Percentiles rank a stretch among this genome's conserved stretches.
phyloP scores from a whole-genome alignment of 2,888 invertebrate species.

The Hymenopus coronatus region DNA sequence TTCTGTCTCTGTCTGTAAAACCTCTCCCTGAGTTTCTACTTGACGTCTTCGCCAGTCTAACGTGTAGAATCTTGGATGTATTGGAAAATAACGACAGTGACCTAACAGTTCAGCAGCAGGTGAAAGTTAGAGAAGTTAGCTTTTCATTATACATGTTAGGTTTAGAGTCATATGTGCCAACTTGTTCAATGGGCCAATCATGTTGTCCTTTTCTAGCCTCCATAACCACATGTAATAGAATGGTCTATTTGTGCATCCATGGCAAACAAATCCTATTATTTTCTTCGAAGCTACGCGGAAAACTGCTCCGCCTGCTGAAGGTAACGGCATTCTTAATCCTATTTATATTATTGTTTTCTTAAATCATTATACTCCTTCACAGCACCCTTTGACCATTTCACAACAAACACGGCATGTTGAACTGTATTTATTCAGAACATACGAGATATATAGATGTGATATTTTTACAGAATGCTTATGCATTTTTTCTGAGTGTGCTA shows the following conservation, averaged over 20 bases:
- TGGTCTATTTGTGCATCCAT: constrained; percentile 92
- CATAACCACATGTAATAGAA: constrained; percentile 92
- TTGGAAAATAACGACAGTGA: constrained; percentile 76
- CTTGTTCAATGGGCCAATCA: constrained; percentile 77
- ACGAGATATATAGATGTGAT: too few relatives aligned
- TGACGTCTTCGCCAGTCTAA: constrained; percentile 71
- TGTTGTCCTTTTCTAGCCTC: constrained; percentile 63
- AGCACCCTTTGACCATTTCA: too few relatives aligned
- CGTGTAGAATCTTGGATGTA: constrained; percentile 80
- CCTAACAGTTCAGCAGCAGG: constrained; percentile 78
- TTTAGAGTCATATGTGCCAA: constrained; percentile 90
- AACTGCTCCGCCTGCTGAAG: constrained; percentile 71
- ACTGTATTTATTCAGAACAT: too few relatives aligned
- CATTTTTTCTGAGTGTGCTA: too few relatives aligned
- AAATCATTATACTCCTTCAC: background rate
- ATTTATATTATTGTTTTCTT: too few relatives aligned
- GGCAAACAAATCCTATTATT: constrained; percentile 72
- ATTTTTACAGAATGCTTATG: too few relatives aligned
- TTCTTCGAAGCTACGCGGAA: constrained; percentile 58
- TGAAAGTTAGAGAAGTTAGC: constrained; percentile 79
- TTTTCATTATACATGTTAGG: constrained; percentile 84
- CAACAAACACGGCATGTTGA: too few relatives aligned
- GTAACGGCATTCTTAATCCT: constrained; percentile 37
- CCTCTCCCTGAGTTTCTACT: constrained; percentile 10
- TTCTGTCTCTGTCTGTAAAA: background rate